phyloP scores from a whole-genome alignment of 2,113 vertebrate species.

The Gracilinanus agilis region DNA sequence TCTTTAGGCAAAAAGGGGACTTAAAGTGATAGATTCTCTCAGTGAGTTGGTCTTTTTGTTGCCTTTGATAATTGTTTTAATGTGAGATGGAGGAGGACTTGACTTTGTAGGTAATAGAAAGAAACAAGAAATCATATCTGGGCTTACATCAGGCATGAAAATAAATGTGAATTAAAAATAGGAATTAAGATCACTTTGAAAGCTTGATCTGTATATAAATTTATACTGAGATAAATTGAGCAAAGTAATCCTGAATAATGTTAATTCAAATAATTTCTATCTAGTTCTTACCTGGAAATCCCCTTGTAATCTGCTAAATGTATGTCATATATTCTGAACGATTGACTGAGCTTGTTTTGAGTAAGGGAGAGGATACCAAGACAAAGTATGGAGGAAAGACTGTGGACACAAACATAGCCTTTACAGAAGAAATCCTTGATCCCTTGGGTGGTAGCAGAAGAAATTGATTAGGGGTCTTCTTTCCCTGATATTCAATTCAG shows the following conservation, averaged over 20 bases:
- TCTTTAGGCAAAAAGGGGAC: background rate
- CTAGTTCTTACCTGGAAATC: background rate
- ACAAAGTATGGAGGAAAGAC: background rate
- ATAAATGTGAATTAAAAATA: slow-evolving; percentile 28
- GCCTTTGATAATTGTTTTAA: background rate
- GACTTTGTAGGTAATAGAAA: slow-evolving; percentile 63
- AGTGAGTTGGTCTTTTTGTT: too few relatives aligned
- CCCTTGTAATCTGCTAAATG: background rate
- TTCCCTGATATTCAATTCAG: background rate
- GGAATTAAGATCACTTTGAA: slow-evolving; percentile 40
- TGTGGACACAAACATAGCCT: background rate
- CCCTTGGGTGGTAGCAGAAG: background rate
- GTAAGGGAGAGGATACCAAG: background rate
- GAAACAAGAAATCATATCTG: slow-evolving; percentile 59
- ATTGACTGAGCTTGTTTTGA: background rate
- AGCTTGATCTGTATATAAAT: background rate
- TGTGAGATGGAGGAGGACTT: background rate
- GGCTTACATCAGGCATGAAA: slow-evolving; percentile 49
- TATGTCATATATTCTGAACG: background rate
- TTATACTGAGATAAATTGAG: background rate
- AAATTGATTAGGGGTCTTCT: background rate
- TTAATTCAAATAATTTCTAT: background rate
- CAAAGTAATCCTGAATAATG: background rate
- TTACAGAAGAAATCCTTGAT: background rate
- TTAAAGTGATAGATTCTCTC: background rate